A percentile compares a stretch with the other conserved stretches of the same genome.
Evolutionary conservation across 2,888 invertebrate genomes (phyloP).

Genomic region (Argyresthia goedartella): DNA sequence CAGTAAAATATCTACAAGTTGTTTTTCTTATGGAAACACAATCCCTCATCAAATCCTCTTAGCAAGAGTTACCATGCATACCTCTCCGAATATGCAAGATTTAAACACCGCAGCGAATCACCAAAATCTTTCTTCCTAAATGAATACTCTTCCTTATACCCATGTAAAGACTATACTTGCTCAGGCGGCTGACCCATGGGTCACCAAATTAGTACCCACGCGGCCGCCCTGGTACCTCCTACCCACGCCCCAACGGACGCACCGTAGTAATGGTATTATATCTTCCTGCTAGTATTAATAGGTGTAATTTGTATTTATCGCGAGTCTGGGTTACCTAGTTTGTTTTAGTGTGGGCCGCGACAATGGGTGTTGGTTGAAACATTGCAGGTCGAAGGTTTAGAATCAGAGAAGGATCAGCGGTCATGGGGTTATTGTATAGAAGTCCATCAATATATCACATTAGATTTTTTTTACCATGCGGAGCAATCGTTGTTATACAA

Average conservation of each 20-base stretch:
- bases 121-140: neutral
- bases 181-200: constrained; percentile 16
- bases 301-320: constrained; percentile 2
- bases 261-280: constrained; percentile 10
- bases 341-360: neutral
- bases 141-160: neutral
- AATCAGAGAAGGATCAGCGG: neutral
- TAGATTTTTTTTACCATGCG: no score
- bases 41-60: neutral
- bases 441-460: no score
- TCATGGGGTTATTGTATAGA: no score
- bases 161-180: neutral
- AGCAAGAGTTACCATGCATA: no score
- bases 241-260: constrained; percentile 11
- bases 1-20: no score
- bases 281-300: neutral
- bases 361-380: neutral
- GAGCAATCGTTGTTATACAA: no score
- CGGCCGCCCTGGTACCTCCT: constrained; percentile 7
- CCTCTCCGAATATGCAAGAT: neutral
- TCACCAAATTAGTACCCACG: constrained; percentile 19
- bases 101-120: neutral
- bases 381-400: neutral
- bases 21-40: neutral
- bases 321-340: neutral